A percentile compares a stretch with the other conserved stretches of the same genome.
These are phyloP conservation scores for Allophyes oxyacanthae DNA, from an alignment of 2,888 invertebrate genomes.

Conservation along the genomic window DNA sequence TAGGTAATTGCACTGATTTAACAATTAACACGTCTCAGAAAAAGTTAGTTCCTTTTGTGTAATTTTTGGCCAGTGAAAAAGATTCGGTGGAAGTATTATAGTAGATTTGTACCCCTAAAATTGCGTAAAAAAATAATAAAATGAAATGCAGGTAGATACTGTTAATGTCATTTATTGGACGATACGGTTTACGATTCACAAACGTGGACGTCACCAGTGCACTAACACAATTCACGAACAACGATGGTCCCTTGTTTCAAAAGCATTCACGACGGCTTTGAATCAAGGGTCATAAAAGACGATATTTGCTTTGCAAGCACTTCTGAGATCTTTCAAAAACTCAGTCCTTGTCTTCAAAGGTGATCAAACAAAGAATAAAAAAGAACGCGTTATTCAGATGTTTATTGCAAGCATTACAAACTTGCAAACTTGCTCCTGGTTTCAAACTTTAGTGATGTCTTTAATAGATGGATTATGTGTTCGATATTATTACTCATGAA, in stretches of 20 bases:
- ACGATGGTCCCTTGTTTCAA: conserved; percentile 4
- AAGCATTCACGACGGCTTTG: conserved; percentile 28
- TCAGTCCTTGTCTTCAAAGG: neutral
- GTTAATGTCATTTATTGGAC: conserved; percentile 44
- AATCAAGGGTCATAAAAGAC: conserved; percentile 2
- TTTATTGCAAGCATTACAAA: neutral
- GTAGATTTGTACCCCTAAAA: too few relatives aligned
- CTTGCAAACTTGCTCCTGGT: neutral
- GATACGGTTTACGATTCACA: conserved; percentile 41
- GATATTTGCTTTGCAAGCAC: neutral
- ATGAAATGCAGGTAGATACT: neutral
- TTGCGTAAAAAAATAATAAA: too few relatives aligned
- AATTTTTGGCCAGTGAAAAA: neutral
- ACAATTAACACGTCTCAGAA: conserved; percentile 38
- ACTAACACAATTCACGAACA: conserved; percentile 18
- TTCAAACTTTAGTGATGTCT: neutral
- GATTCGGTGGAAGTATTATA: neutral
- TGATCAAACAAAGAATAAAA: conserved; percentile 10
- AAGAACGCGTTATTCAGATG: neutral
- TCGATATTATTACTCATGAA: too few relatives aligned
- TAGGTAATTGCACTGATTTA: conserved; percentile 41
- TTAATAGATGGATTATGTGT: neutral
- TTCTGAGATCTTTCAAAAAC: conserved; percentile 1
- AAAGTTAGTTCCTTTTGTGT: conserved; percentile 3
- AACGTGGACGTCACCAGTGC: conserved; percentile 18